These are phyloP conservation scores for Acestrorhynchus altus DNA, from an alignment of 2,797 vertebrate species.

Conservation along the genomic window DNA sequence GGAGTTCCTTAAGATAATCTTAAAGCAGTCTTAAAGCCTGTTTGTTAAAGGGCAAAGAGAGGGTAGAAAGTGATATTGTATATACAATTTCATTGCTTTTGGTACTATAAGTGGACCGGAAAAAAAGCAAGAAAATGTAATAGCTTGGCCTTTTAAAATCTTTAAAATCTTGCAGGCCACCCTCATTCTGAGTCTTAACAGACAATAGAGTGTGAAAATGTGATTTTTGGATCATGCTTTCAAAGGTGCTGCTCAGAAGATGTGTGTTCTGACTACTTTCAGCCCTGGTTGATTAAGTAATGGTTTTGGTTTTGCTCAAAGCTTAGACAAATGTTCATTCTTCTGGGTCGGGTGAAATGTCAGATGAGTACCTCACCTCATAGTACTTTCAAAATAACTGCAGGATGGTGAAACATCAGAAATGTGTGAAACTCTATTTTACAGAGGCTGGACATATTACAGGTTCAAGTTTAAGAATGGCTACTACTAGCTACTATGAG, in stretches of 20 bases:
- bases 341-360: not conserved
- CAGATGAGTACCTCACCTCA: not conserved
- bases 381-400: no score
- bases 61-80: no score
- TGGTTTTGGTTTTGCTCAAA: not conserved
- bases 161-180: not conserved
- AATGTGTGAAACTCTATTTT: not conserved
- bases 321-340: no score
- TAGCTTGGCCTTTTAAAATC: not conserved
- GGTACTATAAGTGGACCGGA: no score
- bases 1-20: not conserved
- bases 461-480: not conserved
- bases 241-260: not conserved
- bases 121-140: not conserved
- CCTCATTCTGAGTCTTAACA: constrained; percentile 20
- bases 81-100: no score
- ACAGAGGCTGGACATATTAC: not conserved
- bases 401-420: not conserved
- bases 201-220: not conserved
- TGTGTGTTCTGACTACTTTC: not conserved
- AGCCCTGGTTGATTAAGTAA: not conserved
- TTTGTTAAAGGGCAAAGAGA: not conserved
- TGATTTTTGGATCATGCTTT: not conserved
- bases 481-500: no score
- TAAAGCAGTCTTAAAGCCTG: not conserved